phyloP scores from a whole-genome alignment of 2,797 vertebrate species.

The Lerista edwardsae region DNA sequence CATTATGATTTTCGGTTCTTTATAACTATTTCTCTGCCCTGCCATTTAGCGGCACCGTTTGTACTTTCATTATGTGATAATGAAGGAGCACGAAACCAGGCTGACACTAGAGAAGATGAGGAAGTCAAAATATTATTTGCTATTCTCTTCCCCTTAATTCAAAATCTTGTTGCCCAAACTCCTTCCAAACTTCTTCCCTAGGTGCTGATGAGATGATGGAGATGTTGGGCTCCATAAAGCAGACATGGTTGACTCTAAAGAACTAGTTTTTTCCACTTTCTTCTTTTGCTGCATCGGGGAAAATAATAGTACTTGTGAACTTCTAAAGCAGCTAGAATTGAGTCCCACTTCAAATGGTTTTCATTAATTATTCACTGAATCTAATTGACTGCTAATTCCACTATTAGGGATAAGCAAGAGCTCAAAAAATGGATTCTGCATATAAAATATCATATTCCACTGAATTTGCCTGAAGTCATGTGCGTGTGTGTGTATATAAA shows the following conservation, averaged over 20 bases:
- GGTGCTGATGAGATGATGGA: background rate
- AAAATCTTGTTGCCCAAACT: background rate
- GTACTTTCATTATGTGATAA: constrained; percentile 34
- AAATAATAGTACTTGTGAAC: constrained; percentile 2
- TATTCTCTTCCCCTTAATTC: constrained; percentile 34
- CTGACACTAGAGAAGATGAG: constrained; percentile 31
- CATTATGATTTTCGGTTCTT: background rate
- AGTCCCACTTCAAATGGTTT: constrained; percentile 18
- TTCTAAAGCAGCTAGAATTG: constrained; percentile 30
- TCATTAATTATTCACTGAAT: constrained; percentile 65
- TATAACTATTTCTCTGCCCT: background rate
- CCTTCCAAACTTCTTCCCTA: constrained; percentile 11
- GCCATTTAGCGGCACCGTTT: constrained; percentile 49
- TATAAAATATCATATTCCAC: constrained; percentile 10
- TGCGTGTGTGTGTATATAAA: background rate
- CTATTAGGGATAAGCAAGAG: constrained; percentile 49
- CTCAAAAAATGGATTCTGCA: constrained; percentile 54
- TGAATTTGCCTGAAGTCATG: constrained; percentile 12
- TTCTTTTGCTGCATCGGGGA: background rate
- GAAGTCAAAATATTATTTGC: constrained; percentile 3
- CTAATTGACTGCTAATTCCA: constrained; percentile 63
- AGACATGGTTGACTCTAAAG: background rate
- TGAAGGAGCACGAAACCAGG: constrained; percentile 14
- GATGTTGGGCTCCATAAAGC: background rate
- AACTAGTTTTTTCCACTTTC: background rate